phyloP scores from a whole-genome alignment of 1,140 invertebrate species.

The Camponotus floridanus region DNA sequence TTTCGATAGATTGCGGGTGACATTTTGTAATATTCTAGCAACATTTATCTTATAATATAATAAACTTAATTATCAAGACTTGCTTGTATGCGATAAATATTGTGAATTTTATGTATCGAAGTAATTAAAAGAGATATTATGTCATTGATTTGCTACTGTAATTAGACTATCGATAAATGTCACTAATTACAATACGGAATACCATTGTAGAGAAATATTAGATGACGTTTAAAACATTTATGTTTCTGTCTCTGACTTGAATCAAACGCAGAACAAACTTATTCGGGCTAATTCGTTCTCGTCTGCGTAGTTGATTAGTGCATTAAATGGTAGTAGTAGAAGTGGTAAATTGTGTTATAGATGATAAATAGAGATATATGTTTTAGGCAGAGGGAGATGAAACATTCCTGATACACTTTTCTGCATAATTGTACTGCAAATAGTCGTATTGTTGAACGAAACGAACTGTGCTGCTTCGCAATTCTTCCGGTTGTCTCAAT shows the following conservation, averaged over 20 bases:
- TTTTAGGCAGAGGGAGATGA: constrained; percentile 22
- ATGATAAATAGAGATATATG: constrained; percentile 47
- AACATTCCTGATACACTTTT: not conserved
- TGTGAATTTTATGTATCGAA: not conserved
- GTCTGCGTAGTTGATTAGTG: constrained; percentile 32
- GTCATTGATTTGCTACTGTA: not conserved
- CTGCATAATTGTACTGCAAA: constrained; percentile 2
- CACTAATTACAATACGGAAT: constrained; percentile 6
- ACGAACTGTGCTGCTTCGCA: constrained; percentile 1
- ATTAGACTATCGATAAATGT: constrained; percentile 10
- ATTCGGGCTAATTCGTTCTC: constrained; percentile 16
- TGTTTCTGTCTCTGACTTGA: constrained; percentile 16
- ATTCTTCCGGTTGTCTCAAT: constrained; percentile 8
- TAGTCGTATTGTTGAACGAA: not conserved
- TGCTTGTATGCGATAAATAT: not conserved
- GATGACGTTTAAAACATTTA: not conserved
- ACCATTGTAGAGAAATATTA: not conserved
- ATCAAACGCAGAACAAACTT: constrained; percentile 17
- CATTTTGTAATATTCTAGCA: constrained; percentile 12
- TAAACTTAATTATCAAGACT: constrained; percentile 7
- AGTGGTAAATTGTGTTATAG: constrained; percentile 28
- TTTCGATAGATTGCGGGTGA: constrained; percentile 9
- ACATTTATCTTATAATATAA: not conserved
- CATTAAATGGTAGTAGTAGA: constrained; percentile 39
- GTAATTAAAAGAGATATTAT: not conserved